Evolutionary conservation across 2,888 invertebrate species (phyloP).

Genomic region (Eupithecia inturbata): DNA sequence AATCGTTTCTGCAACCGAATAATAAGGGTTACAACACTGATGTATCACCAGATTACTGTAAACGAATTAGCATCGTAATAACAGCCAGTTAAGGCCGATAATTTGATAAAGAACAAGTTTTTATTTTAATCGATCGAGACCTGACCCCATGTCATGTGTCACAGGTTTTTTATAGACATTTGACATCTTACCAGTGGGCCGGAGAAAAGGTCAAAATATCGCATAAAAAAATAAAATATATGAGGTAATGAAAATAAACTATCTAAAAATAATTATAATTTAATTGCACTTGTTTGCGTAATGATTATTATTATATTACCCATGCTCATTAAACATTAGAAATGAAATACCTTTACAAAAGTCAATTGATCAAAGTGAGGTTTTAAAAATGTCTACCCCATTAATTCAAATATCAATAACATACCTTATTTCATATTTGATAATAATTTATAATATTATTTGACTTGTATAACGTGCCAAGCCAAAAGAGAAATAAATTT

Average conservation of each 20-base stretch:
- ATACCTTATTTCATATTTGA: no score
- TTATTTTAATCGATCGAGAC: slow-evolving; percentile 3
- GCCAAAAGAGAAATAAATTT: no score
- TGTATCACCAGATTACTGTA: slow-evolving; percentile 37
- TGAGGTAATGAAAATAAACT: neutral
- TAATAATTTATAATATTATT: no score
- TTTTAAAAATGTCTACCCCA: neutral
- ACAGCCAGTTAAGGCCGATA: slow-evolving; percentile 18
- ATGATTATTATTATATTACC: neutral
- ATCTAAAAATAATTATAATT: neutral
- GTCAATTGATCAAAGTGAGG: neutral
- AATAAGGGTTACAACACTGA: slow-evolving; percentile 44
- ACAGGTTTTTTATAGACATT: slow-evolving; percentile 16
- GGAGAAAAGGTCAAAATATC: slow-evolving; percentile 34
- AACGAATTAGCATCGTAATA: slow-evolving; percentile 29
- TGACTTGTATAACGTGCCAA: no score
- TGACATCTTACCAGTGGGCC: slow-evolving; percentile 19
- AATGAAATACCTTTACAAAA: neutral
- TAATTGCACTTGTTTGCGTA: neutral
- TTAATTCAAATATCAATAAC: no score
- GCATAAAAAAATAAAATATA: neutral
- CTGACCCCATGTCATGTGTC: slow-evolving; percentile 28
- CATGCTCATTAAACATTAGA: neutral
- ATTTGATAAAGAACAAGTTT: neutral
- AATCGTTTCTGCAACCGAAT: slow-evolving; percentile 48